Base-by-base conservation (phyloP, 2,888 invertebrate genomes). In the Therioaphis trifolii region DNA sequence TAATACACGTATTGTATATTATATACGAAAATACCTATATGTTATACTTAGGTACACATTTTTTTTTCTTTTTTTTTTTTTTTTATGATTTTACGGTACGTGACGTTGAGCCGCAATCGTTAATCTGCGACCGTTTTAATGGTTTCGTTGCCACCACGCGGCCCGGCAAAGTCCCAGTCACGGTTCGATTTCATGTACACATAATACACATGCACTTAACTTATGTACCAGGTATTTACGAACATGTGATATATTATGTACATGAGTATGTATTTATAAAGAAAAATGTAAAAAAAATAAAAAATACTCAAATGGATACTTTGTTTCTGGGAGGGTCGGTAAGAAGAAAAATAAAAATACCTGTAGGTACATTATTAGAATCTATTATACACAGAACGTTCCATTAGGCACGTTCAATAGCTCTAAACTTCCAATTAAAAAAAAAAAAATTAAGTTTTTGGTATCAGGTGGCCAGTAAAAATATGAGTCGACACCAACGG, bases 1-100 rank as follows among this genome's bases (percentile, higher is more conserved):
- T n/a, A n/a, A n/a, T n/a, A n/a, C n/a, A n/a, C n/a, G 79, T 55
- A 40, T 79, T 79, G 69, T 79, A 69, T 79, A 68, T 69, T 46
- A 80, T n/a, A 71, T 29, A 21, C 21, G 21, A 14, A 75, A 1
- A 58, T 18, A 61, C 0, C 12, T 9, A 24, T 24, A 21, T 9
- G 24, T 1, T 35, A 11, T 49, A n/a, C n/a, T n/a, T n/a, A 61
- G 3, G 18, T n/a, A n/a, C n/a, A n/a, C n/a, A n/a, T n/a, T n/a
- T n/a, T n/a, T n/a, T n/a, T n/a, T n/a, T n/a, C n/a, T n/a, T 4
- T 18, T 14, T 52, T 27, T 11, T 21, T 24, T 52, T 40, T 55
- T 79, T 80, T 80, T 80, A 80, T 71, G 79, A 80, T 80, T 80
- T 80, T 80, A 80, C 79, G 71, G 69, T 80, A 80, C 79, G 79